These are phyloP conservation scores for Corvus cornix DNA, from an alignment of 2,113 vertebrate genomes.

Conservation along the genomic window DNA sequence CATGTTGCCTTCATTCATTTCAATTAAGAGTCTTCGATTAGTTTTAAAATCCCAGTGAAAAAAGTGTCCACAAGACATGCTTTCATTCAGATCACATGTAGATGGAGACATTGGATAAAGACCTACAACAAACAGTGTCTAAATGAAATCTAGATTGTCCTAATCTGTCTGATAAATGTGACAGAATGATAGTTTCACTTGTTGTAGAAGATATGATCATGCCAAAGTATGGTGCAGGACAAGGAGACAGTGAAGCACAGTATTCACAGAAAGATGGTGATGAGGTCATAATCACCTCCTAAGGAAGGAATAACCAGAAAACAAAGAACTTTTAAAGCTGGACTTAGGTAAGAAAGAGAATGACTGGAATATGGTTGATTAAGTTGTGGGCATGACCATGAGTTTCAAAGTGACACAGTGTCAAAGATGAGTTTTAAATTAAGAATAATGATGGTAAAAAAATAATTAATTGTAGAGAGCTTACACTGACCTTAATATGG, in stretches of 20 bases:
- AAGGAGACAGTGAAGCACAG: neutral
- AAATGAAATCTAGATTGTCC: neutral
- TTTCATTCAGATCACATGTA: neutral
- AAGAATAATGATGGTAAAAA: neutral
- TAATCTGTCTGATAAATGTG: neutral
- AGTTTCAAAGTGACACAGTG: neutral
- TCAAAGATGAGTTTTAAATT: neutral
- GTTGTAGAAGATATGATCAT: neutral
- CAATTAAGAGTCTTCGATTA: neutral
- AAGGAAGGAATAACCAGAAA: neutral
- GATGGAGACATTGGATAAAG: neutral
- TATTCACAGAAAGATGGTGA: neutral
- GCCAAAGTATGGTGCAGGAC: neutral
- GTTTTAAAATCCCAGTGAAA: neutral
- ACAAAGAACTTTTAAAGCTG: neutral
- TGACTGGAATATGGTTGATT: neutral
- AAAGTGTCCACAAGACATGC: neutral
- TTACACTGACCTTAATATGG: neutral
- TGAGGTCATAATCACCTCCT: neutral
- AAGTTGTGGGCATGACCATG: accelerated
- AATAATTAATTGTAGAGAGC: neutral
- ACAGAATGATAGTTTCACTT: neutral
- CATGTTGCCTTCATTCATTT: neutral
- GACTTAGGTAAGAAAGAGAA: neutral
- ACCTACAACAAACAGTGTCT: neutral